A percentile compares a stretch with the other conserved stretches of the same genome.
These are phyloP conservation scores for Axinella damicornis DNA, from an alignment of 37 sponge, comb jelly and placozoan species.

Conservation along the genomic window DNA sequence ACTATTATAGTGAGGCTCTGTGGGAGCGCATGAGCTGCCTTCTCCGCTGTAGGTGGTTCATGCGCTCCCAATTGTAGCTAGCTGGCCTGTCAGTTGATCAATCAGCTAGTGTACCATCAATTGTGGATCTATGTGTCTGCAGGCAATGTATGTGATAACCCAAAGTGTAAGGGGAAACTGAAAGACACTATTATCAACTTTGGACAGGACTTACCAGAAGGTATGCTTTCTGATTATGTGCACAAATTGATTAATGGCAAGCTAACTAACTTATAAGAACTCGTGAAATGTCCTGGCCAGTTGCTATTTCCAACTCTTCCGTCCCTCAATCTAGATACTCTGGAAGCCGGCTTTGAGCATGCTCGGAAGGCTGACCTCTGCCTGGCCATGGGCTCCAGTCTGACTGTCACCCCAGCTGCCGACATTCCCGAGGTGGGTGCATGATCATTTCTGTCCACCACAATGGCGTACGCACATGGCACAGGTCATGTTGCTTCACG, in stretches of 20 bases:
- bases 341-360: slow-evolving; percentile 39
- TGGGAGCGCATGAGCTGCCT: not conserved
- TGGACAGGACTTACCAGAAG: slow-evolving; percentile 64
- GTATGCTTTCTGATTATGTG: slow-evolving; percentile 5
- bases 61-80: no score
- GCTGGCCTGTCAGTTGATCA: no score
- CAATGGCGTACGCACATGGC: no score
- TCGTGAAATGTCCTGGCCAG: no score
- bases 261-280: not conserved
- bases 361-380: slow-evolving; percentile 58
- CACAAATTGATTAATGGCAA: no score
- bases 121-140: not conserved
- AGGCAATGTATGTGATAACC: slow-evolving; percentile 60
- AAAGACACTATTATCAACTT: slow-evolving; percentile 66
- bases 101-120: not conserved
- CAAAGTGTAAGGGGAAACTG: slow-evolving; percentile 30
- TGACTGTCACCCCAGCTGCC: slow-evolving; percentile 76
- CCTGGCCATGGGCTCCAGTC: slow-evolving; percentile 57
- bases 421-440: slow-evolving; percentile 59
- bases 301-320: no score
- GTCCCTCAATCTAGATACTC: slow-evolving; percentile 25
- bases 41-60: not conserved
- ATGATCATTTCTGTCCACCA: no score
- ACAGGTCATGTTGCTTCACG: no score
- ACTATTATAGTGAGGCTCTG: not conserved